Evolutionary conservation across 2,797 vertebrate species (phyloP), one percentile per base, ranked within the genome.

Genomic region (Somateria mollissima): DNA sequence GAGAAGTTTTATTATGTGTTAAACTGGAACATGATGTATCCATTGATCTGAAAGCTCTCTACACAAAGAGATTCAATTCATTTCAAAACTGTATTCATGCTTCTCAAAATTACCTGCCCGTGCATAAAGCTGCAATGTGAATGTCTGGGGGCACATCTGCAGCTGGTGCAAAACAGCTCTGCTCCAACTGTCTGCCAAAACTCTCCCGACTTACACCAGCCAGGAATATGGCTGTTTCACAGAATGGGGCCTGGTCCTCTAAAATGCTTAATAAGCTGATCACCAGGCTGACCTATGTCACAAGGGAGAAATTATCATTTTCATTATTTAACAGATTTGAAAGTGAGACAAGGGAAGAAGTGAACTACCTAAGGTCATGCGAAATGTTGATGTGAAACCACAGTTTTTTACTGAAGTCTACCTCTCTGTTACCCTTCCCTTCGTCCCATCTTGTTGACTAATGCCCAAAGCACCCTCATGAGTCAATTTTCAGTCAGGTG

Each of bases 311-410:
- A n/a, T 32, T 7, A 4, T 36, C 24, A 53, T 81, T 90, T 64
- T 85, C 34, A 25, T 71, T 85, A 70, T 83, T 74, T 64, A 67
- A 51, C n/a, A 62, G 28, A 37, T 84, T 57, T 28, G 17, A 34
- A 89, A 84, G 27, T 3, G 22, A 89, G n/a, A 86, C 34, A 43
- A 66, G 57, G 75, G 65, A 69, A 91, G 36, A 9, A 66, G 34
- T 18, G 51, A 80, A 57, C 79, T 76, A 51, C 36, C 41, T 41
- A 66, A 84, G 37, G 45, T 30, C 60, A 57, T 11, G 11, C 11
- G 56, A 18, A 71, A 53, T 0, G 1, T 4, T 57, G 24, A 30
- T 30, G 7, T 1, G 8, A 28, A 34, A 45, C 8, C 25, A 53
- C 37, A 36, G 62, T 34, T 34, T 39, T 79, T 51, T 13, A 17